Evolutionary conservation across 1,140 invertebrate species (phyloP).

Genomic region (Heterodera carotae): DNA sequence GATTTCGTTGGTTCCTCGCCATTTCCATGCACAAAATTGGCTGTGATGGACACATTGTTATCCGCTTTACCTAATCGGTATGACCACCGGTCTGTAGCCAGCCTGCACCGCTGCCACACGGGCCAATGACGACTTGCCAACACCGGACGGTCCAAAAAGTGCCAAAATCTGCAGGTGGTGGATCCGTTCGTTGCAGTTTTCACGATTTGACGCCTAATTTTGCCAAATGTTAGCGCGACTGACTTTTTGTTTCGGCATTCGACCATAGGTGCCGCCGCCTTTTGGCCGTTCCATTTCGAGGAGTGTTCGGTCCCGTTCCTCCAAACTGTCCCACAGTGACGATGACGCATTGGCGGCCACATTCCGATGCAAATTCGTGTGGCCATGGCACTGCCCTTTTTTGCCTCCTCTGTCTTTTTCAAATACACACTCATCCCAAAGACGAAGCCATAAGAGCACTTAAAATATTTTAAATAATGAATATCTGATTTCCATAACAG

Average conservation of each 20-base stretch:
- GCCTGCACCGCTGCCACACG: conserved; percentile 20
- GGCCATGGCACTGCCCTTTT: neutral
- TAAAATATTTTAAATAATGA: no score
- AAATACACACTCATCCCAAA: conserved; percentile 28
- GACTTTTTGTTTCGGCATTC: conserved; percentile 30
- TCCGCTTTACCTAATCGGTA: conserved; percentile 13
- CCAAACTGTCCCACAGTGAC: conserved; percentile 4
- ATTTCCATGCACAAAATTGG: no score
- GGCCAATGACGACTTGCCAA: conserved; percentile 31
- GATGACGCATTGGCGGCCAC: neutral
- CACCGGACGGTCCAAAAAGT: conserved; percentile 29
- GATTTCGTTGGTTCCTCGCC: no score
- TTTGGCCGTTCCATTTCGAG: conserved; percentile 23
- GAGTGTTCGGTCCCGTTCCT: neutral
- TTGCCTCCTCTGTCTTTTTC: conserved; percentile 21
- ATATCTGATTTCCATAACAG: no score
- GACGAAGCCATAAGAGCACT: conserved; percentile 27
- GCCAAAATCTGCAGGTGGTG: conserved; percentile 27
- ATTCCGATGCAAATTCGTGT: neutral
- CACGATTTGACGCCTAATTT: neutral
- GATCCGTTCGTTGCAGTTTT: neutral
- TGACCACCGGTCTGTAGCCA: conserved; percentile 28
- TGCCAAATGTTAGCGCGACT: neutral
- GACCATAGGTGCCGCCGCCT: neutral
- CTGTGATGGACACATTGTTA: no score